Base-by-base conservation (phyloP, 1,140 invertebrate species). In the Zophobas atratus region DNA sequence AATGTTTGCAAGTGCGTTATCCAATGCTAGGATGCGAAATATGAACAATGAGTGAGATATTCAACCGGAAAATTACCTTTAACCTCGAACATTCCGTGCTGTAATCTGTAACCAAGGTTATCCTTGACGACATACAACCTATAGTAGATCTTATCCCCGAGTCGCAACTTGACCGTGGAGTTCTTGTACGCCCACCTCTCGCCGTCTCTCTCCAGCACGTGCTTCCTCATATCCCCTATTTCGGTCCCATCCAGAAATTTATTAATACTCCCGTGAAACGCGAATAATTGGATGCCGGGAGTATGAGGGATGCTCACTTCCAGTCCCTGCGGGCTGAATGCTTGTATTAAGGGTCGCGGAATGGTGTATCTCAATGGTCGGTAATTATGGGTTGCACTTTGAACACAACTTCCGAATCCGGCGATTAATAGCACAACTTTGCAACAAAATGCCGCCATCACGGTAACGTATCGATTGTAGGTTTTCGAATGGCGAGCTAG, bases 101-200 rank as follows among this genome's bases (percentile, higher is more conserved):
- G 81, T 1, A 80, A 80, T 77, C 81, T 80, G 80, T 85, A 84
- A 4, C 86, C 86, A 33, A 84, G 70, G 0, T 86, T 86, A 67
- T 89, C 77, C 73, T 87, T 88, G 5, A 90, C 84, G 1, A 90
- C 88, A 77, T 89, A 89, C 32, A 90, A n/a, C 90, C 90, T 90
- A 76, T 87, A 90, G 82, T 90, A 88, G 82, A 91, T 83, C 8
- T 83, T 83, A 81, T 91, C 89, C 0, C 88, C 88, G n/a, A 49
- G 32, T 60, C 87, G 83, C 32, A 91, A 80, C 60, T 81, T 83
- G 0, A 86, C 86, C 0, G 60, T 84, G 6, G 70, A 79, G 82
- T 90, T 87, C 77, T 88, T 81, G 63, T 88, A 90, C 5, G 85
- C 84, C 90, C 90, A 90, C 57, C 82, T 82, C 3, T 87, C 86